Percentiles rank a stretch among this genome's conserved stretches.
Evolutionary conservation across 2,113 vertebrate species (phyloP).

Genomic region (Tinamus guttatus): DNA sequence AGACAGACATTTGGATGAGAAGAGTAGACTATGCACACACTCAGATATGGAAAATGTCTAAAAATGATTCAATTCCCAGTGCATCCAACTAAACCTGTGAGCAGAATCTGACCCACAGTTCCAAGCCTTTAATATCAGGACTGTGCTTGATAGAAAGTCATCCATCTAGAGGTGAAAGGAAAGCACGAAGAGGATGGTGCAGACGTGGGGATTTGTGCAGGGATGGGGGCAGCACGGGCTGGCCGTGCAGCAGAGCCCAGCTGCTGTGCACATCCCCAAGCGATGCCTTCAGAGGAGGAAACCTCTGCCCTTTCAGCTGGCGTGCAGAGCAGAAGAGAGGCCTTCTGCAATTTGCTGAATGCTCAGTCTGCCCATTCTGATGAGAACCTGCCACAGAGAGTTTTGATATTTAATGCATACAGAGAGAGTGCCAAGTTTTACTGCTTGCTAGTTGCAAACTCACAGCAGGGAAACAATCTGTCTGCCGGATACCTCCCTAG

Average conservation of each 20-base stretch:
- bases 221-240: fast-evolving
- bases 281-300: fast-evolving
- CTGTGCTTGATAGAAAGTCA: neutral
- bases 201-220: neutral
- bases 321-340: neutral
- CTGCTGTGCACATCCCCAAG: neutral
- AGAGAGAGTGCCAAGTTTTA: neutral
- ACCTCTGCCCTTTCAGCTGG: neutral
- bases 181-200: too few relatives aligned
- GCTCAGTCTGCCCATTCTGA: neutral
- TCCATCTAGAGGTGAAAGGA: neutral
- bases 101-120: neutral
- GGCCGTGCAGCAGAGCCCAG: fast-evolving
- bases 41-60: neutral
- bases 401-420: neutral
- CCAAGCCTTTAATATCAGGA: neutral
- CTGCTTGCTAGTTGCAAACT: neutral
- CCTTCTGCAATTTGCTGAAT: neutral
- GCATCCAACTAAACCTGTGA: neutral
- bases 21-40: neutral
- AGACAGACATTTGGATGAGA: neutral
- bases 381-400: neutral
- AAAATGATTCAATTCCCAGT: neutral
- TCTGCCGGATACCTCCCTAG: neutral
- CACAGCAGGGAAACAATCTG: neutral